Evolutionary conservation across 92 coral and sea anemone genomes (phyloP), one percentile per base, ranked within the genome.

Genomic region (Zoanthus sansibaricus): DNA sequence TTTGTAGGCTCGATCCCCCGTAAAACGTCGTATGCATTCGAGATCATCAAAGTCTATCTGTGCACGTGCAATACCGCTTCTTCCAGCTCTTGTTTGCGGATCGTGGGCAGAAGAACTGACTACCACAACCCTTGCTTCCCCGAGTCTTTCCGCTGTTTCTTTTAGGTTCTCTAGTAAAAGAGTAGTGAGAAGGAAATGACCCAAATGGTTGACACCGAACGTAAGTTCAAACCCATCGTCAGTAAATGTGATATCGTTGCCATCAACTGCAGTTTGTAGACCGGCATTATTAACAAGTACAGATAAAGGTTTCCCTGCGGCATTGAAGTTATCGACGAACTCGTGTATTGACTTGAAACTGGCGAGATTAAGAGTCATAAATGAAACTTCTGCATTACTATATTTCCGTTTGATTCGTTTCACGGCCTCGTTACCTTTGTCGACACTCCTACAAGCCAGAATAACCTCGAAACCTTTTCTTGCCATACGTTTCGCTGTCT

Each of bases 401-500:
- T 54, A 20, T 48, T 82, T 85, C 80, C 68, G 87, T 45, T 90
- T 75, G 88, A 90, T 82, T 17, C 82, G 37, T 75, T 44, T 75
- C 61, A 90, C 88, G 7, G 90, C 90, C 20, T 79, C 84, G 12
- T 90, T 90, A 11, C 87, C 87, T 47, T 54, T 82, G 7, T 84
- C 75, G 12, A 69, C 66, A 82, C 45, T 77, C 51, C 45, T 84
- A 51, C 93, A 86, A 7, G 93, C 93, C 48, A 90, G 70, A 31
- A 90, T 72, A 47, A 90, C 93, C 71, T 90, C 88, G 64, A 72
- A 90, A 17, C 93, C 93, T 2, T 72, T 80, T 67, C 62, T 79
- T 16, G 93, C 93, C 93, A 90, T 90, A 75, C 79, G 71, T 75
- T 68, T 86, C 47, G 90, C 88, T 5, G 90, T 82, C 79, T 90